Evolutionary conservation across 2,113 vertebrate species (phyloP).

Genomic region (Toxotes chatareus): DNA sequence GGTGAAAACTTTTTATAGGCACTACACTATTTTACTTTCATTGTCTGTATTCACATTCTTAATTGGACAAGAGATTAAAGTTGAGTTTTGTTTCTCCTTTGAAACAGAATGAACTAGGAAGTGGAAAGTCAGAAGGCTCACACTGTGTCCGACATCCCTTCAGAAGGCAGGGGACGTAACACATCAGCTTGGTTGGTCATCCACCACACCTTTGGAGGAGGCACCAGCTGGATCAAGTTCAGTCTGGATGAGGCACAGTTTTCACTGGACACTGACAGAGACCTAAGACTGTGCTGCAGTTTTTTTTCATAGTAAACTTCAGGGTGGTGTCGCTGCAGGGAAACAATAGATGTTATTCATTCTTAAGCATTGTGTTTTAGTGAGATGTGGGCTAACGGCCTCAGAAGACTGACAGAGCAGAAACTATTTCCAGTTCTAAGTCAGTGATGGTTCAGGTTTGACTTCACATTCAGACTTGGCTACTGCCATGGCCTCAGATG

Average conservation of each 20-base stretch:
- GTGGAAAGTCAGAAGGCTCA: background rate
- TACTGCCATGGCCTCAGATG: slow-evolving; percentile 13
- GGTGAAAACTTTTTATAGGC: background rate
- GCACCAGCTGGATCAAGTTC: slow-evolving; percentile 3
- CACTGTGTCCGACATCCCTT: slow-evolving; percentile 6
- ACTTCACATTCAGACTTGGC: slow-evolving; percentile 31
- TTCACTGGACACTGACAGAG: slow-evolving; percentile 6
- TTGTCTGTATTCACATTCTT: background rate
- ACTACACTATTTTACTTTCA: background rate
- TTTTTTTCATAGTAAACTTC: slow-evolving; percentile 9
- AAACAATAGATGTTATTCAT: background rate
- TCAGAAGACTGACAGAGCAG: background rate
- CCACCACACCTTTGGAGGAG: slow-evolving; percentile 9
- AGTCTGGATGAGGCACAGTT: slow-evolving; percentile 20
- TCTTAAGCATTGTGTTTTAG: background rate
- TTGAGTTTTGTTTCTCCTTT: slow-evolving; percentile 21
- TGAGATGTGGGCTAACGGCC: background rate
- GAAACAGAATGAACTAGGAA: background rate
- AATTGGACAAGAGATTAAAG: background rate
- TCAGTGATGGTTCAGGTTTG: slow-evolving; percentile 10
- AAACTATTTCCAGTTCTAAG: slow-evolving; percentile 4
- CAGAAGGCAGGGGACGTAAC: background rate
- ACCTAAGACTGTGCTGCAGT: slow-evolving; percentile 10
- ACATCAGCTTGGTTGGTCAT: background rate
- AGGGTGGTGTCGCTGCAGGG: slow-evolving; percentile 6